Base-by-base conservation (phyloP, 2,797 vertebrate genomes). In the Sarcoramphus papa region DNA sequence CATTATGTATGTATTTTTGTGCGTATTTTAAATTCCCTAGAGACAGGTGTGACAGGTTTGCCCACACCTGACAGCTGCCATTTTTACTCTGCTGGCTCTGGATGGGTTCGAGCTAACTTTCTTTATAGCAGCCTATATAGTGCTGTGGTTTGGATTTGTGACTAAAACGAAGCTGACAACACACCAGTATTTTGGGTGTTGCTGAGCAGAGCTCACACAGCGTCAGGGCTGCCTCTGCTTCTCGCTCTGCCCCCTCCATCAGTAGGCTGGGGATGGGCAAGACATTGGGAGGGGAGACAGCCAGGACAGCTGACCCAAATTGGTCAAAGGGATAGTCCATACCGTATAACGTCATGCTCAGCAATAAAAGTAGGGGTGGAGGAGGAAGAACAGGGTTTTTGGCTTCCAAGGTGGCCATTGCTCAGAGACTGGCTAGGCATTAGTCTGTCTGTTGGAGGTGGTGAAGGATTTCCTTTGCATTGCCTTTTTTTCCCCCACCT, bases 401-500 rank as follows among this genome's bases (percentile, higher is more conserved):
- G 7, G n/a, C 14, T 82, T 82, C n/a, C 74, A 57, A 35, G 21
- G 25, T 60, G n/a, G 25, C 41, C 12, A 2, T 35, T 80, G 51
- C 51, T 65, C 33, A 10, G 23, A 53, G n/a, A 35, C 19, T 69
- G 54, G 8, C 57, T 65, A 50, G 22, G 22, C 23, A n/a, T 25
- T 51, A 25, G 15, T 48, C 47, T 75, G 28, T 51, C 50, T 48
- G 31, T 53, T 40, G 30, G 22, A 77, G 30, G 22, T 68, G 40
- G 11, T 22, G 63, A 74, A 33, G 11, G 27, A 64, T 72, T 86
- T 77, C 31, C 53, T 45, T 82, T 86, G 43, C 14, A 45, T 59
- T 0, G 0, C 30, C 43, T 31, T 31, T 16, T 8, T 35, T 22
- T 5, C 3, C 4, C 12, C 0, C 0, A 22, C 27, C 33, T 40